Percentiles rank a stretch among this genome's conserved stretches.
phyloP scores from a whole-genome alignment of 2,113 vertebrate genomes.

The Callocephalon fimbriatum region DNA sequence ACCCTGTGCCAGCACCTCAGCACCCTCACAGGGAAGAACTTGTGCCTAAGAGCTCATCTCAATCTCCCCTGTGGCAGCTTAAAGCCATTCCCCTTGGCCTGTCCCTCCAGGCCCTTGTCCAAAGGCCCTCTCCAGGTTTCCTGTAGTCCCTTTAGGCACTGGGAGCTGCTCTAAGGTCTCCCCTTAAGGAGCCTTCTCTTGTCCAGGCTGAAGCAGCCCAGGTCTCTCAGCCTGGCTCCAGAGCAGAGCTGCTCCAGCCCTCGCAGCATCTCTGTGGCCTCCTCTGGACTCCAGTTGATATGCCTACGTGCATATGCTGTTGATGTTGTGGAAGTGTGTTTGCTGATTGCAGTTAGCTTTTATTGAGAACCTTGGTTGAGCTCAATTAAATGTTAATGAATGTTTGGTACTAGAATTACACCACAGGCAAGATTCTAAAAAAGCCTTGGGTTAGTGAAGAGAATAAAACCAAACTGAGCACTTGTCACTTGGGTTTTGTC shows the following conservation, averaged over 20 bases:
- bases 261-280: fast-evolving
- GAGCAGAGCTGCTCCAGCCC: background rate
- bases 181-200: background rate
- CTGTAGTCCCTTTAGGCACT: too few species aligned
- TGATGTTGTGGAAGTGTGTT: background rate
- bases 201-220: background rate
- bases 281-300: background rate
- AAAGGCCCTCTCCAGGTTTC: too few species aligned
- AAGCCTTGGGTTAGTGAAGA: background rate
- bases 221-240: background rate
- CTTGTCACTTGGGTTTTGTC: background rate
- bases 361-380: background rate
- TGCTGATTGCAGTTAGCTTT: background rate
- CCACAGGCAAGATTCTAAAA: background rate
- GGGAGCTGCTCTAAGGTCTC: too few species aligned
- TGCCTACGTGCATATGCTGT: fast-evolving
- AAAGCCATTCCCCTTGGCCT: too few species aligned
- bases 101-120: too few species aligned
- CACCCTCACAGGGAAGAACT: too few species aligned
- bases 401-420: background rate
- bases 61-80: too few species aligned
- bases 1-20: too few species aligned
- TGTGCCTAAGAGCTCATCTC: too few species aligned
- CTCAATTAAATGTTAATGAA: background rate
- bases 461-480: background rate